Base-by-base conservation (phyloP, 2,113 vertebrate species). In the Varanus komodoensis region DNA sequence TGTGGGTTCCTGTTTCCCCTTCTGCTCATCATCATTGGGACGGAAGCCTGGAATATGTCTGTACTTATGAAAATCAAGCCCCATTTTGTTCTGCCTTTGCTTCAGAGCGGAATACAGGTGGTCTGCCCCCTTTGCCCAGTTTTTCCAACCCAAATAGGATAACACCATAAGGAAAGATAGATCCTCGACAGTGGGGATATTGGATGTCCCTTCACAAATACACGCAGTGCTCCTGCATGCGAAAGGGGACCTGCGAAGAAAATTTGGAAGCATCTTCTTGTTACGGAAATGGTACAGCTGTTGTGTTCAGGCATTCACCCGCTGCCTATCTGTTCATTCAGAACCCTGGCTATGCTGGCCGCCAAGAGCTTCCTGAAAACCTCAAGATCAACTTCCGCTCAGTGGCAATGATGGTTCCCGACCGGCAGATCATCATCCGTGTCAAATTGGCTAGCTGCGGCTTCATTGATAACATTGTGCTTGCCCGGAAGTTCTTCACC, bases 321-420 rank as follows among this genome's bases (percentile, higher is more conserved):
- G 25, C 69, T 89, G 82, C 38, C 19, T 52, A 34, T 90, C 91
- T 91, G 89, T 69, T 94, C 0, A 85, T 93, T 44, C 89, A 99
- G 99, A 99, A 99, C 93, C 99, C 99, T 79, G 99, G 99, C n/a
- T 99, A 99, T 81, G 99, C 98, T 73, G 99, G 99, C 44, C 97
- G 98, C 8, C 99, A 99, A 95, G 98, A 99, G 91, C 98, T 99
- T 82, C 99, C 99, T 0, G 99, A 99, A 95, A 99, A 99, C 93
- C 92, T 99, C 93, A 99, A 99, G 97, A 98, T 99, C 85, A 99
- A 98, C 94, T 99, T 99, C 94, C 99, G 99, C 91, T 98, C 98
- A 0, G 98, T 99, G 89, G 98, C 99, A 89, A 99, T 99, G 99
- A 99, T 99, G 98, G 98, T 99, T 93, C 99, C 99, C 0, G 99